These are phyloP conservation scores for Myotis vivesi DNA, from an alignment of 2,797 vertebrate genomes.

Conservation along the genomic window DNA sequence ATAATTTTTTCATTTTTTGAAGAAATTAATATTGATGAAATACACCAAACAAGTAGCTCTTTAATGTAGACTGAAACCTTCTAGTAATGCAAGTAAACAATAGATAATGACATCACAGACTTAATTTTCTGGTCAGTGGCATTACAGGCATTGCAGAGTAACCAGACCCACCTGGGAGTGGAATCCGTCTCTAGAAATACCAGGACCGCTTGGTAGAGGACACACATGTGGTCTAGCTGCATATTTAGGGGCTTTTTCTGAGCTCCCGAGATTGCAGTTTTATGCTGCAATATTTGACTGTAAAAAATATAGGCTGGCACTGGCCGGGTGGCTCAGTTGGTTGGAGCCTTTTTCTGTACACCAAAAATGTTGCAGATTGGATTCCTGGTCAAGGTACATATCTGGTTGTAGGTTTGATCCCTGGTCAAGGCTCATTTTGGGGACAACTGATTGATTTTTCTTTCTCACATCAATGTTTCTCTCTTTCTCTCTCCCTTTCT, in stretches of 20 bases:
- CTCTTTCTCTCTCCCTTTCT: neutral
- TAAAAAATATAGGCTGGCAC: neutral
- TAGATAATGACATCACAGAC: neutral
- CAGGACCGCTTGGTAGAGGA: neutral
- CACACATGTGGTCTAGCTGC: neutral
- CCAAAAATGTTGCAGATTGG: neutral
- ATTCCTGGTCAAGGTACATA: neutral
- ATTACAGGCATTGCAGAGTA: neutral
- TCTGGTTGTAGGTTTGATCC: neutral
- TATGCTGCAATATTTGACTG: neutral
- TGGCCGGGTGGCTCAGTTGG: neutral
- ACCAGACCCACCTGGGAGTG: neutral
- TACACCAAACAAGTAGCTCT: neutral
- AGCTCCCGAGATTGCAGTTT: neutral
- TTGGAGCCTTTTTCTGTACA: neutral
- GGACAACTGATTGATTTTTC: neutral
- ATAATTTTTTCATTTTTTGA: neutral
- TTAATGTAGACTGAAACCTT: neutral
- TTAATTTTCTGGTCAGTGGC: neutral
- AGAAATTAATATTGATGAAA: conserved; percentile 3
- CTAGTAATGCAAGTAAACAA: neutral
- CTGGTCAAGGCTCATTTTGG: neutral
- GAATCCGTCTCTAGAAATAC: neutral
- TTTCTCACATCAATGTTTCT: neutral
- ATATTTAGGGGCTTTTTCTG: neutral